phyloP scores from a whole-genome alignment of 64 coral and sea anemone species.

The Orbicella faveolata region DNA sequence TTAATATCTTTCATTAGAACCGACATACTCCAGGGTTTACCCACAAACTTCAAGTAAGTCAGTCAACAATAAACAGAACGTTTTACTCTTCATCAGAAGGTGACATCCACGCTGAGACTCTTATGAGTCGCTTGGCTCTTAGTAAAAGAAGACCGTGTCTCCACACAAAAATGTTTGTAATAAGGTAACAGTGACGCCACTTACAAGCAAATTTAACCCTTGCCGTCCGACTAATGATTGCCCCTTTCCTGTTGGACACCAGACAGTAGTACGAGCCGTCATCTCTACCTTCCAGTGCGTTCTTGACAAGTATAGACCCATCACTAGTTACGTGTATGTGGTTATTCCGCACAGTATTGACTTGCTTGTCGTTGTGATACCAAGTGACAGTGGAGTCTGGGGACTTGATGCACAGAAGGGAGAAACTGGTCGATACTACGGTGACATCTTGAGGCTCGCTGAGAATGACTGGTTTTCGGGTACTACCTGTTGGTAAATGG shows the following conservation, averaged over 20 bases:
- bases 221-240: conserved; percentile 61
- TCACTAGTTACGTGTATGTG: conserved; percentile 61
- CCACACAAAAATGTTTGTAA: no score
- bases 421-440: conserved; percentile 45
- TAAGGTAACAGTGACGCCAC: neutral
- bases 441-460: conserved; percentile 63
- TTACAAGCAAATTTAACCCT: conserved; percentile 85
- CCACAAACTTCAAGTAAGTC: no score
- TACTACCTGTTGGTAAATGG: conserved; percentile 31
- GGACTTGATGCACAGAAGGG: conserved; percentile 68
- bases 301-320: conserved; percentile 72
- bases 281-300: conserved; percentile 62
- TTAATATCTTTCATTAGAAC: no score
- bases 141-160: no score
- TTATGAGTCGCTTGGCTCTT: neutral
- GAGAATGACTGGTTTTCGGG: conserved; percentile 45
- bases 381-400: conserved; percentile 43
- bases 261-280: conserved; percentile 69
- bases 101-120: no score
- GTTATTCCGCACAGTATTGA: conserved; percentile 21
- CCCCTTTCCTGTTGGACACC: conserved; percentile 49
- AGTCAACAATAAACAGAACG: no score
- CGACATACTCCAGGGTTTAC: no score
- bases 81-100: no score
- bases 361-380: conserved; percentile 45